Evolutionary conservation across 2,113 vertebrate genomes (phyloP).

Genomic region (Hypocryptadius cinnamomeus): DNA sequence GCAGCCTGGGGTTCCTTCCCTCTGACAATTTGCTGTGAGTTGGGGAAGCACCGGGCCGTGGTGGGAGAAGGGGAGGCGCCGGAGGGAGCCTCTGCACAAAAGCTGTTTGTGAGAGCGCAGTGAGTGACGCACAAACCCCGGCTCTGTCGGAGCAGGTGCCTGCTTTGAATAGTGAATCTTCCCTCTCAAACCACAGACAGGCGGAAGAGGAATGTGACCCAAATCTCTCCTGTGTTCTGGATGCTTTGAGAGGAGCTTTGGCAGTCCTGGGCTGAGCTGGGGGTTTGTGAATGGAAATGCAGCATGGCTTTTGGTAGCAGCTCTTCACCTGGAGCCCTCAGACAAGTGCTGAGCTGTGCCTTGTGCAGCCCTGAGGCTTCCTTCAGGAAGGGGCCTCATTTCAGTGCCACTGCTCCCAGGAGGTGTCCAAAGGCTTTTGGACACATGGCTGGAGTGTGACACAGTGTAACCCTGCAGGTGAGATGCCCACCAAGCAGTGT

Average conservation of each 20-base stretch:
- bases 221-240: background rate
- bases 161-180: slow-evolving; percentile 8
- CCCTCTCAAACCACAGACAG: background rate
- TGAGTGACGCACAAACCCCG: background rate
- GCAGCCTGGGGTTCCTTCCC: background rate
- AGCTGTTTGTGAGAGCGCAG: background rate
- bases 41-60: background rate
- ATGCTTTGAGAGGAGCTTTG: background rate
- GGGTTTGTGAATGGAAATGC: background rate
- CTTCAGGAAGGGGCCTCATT: background rate
- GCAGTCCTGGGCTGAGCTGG: background rate
- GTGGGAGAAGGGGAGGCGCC: background rate
- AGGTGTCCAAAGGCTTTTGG: background rate
- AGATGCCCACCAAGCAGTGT: background rate
- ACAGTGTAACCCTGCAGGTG: background rate
- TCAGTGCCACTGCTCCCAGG: background rate
- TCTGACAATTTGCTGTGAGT: background rate
- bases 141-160: slow-evolving; percentile 35
- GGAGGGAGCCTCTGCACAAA: background rate
- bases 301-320: background rate
- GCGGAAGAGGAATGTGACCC: slow-evolving; percentile 21
- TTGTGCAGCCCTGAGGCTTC: accelerated
- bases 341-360: background rate
- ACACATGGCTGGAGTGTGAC: background rate
- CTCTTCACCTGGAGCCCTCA: background rate